Evolutionary conservation across 2,113 vertebrate genomes (phyloP).

Genomic region (Gambusia affinis): DNA sequence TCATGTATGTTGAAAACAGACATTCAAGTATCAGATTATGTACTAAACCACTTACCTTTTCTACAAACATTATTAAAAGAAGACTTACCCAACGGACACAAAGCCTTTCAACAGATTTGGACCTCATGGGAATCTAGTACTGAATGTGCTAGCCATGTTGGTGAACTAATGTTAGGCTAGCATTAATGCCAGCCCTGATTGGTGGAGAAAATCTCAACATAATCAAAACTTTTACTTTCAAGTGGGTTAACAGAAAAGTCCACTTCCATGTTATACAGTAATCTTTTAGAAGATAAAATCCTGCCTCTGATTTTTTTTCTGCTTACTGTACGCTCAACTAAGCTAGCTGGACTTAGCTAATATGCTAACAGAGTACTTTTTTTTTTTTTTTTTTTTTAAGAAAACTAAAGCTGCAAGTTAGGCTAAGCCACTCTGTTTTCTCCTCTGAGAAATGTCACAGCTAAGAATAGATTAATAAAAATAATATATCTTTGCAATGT

Average conservation of each 20-base stretch:
- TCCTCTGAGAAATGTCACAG: slow-evolving; percentile 23
- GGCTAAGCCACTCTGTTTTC: not conserved
- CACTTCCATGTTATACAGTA: slow-evolving; percentile 3
- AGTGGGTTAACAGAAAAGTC: not conserved
- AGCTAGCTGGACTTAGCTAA: slow-evolving; percentile 42
- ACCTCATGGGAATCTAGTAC: slow-evolving; percentile 15
- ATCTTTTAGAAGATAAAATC: not conserved
- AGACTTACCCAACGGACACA: slow-evolving; percentile 29
- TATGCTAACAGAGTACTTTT: slow-evolving; percentile 18
- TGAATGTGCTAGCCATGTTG: slow-evolving; percentile 27
- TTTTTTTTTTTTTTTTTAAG: slow-evolving; percentile 19
- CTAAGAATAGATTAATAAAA: slow-evolving; percentile 55
- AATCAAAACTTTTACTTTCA: not conserved
- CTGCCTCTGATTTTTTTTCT: slow-evolving; percentile 7
- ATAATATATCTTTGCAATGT: slow-evolving; percentile 34
- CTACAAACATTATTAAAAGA: not conserved
- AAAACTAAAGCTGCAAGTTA: not conserved
- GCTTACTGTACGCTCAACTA: slow-evolving; percentile 3
- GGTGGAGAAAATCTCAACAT: not conserved
- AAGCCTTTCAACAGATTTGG: slow-evolving; percentile 9
- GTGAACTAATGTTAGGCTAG: slow-evolving; percentile 8
- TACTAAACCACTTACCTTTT: not conserved
- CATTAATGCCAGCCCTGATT: not conserved
- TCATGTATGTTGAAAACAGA: not conserved
- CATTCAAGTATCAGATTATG: not conserved